Conservation (phyloP, 1,140 invertebrate species). For the Yoshiicerus persimilis region DNA sequence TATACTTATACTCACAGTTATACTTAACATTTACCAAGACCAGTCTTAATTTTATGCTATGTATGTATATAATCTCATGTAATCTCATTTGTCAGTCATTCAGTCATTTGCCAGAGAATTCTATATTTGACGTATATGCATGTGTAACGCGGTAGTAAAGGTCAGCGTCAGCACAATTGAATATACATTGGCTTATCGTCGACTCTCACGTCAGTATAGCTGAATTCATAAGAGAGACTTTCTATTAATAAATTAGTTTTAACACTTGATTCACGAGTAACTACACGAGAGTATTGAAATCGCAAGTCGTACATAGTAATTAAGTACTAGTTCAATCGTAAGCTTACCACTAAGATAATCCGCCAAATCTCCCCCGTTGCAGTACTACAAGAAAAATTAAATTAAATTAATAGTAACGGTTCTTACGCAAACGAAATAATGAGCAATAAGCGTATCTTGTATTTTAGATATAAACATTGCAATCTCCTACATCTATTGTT, state of each 20-base stretch:
- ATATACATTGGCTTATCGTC: background rate
- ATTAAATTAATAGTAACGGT: background rate
- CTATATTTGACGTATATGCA: background rate
- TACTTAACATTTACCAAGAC: too few species aligned
- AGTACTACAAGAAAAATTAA: slow-evolving; percentile 75
- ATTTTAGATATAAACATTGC: too few species aligned
- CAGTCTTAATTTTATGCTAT: too few species aligned
- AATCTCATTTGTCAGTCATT: background rate
- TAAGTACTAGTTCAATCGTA: background rate
- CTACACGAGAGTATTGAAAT: too few species aligned
- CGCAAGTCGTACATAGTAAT: too few species aligned
- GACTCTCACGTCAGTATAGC: too few species aligned
- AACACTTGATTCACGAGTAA: too few species aligned
- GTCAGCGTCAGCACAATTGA: background rate
- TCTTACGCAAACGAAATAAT: background rate
- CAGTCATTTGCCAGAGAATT: background rate
- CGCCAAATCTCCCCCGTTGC: slow-evolving; percentile 97
- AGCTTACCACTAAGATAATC: slow-evolving; percentile 87
- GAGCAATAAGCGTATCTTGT: background rate
- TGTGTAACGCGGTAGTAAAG: background rate
- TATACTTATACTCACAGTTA: too few species aligned
- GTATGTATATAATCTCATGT: background rate
- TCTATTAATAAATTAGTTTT: too few species aligned
- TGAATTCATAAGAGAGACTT: too few species aligned
- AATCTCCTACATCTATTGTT: too few species aligned